These are phyloP conservation scores for Boloria euphrosyne DNA, from an alignment of 2,888 invertebrate genomes.

Conservation along the genomic window DNA sequence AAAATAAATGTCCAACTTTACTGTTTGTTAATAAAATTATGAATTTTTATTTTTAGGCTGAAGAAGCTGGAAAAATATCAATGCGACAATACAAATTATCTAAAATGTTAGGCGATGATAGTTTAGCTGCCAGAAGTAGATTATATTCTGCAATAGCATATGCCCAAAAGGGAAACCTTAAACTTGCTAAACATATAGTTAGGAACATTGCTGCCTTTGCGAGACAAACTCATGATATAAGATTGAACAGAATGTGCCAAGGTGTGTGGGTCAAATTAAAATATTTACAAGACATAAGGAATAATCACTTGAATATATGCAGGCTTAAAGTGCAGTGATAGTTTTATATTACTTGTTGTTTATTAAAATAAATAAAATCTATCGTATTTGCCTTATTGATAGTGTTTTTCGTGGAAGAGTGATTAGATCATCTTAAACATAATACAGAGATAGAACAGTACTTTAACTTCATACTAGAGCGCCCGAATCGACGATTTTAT, in stretches of 20 bases:
- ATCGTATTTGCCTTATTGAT: no score
- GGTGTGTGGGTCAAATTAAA: slow-evolving; percentile 93
- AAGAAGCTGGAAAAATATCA: slow-evolving; percentile 94
- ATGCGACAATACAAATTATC: slow-evolving; percentile 91
- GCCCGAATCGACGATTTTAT: no score
- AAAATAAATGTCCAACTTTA: no score
- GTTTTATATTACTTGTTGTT: slow-evolving; percentile 15
- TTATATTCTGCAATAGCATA: slow-evolving; percentile 93
- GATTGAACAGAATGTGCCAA: slow-evolving; percentile 90
- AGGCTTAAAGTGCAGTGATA: slow-evolving; percentile 18
- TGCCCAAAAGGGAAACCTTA: slow-evolving; percentile 90
- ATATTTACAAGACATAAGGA: slow-evolving; percentile 69
- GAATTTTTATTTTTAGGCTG: slow-evolving; percentile 84
- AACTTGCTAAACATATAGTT: slow-evolving; percentile 84
- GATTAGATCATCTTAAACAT: no score
- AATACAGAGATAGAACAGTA: no score
- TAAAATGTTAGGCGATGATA: slow-evolving; percentile 90
- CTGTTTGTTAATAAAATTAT: not conserved
- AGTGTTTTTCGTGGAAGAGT: no score
- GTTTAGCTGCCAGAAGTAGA: slow-evolving; percentile 90
- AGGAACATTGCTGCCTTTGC: slow-evolving; percentile 65
- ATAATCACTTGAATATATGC: slow-evolving; percentile 17
- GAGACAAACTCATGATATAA: slow-evolving; percentile 79
- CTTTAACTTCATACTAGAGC: no score
- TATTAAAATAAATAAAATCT: not conserved